Evolutionary conservation across 2,113 vertebrate species (phyloP), one percentile per base, ranked within the genome.

Genomic region (Etheostoma cragini): DNA sequence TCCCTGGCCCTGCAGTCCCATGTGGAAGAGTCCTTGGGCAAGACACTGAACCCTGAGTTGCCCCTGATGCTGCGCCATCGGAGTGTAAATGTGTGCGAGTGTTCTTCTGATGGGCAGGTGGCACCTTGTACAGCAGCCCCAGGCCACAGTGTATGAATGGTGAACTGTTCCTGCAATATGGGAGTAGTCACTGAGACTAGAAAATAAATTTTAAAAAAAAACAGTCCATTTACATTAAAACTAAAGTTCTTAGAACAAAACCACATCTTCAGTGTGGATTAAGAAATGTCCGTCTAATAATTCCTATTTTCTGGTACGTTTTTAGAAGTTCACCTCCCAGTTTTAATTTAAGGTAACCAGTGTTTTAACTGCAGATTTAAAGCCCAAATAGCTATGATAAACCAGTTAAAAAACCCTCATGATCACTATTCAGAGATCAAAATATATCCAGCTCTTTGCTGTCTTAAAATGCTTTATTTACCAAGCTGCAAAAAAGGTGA

Each of bases 221-320:
- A n/a, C 26, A 30, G 26, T 30, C 26, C 26, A 30, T 30, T 30
- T 30, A 30, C 26, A 30, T 30, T 30, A 2, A 50, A 73, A 81
- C 64, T 38, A 83, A 38, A 60, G 66, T 60, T 52, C 53, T 66
- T 57, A 62, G 16, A 72, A 17, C 24, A 63, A 76, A 73, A 74
- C 49, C 53, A 65, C 65, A 71, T 54, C 15, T 53, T 47, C 58
- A 15, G 3, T 22, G 57, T 50, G 12, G 58, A 58, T 60, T 46
- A 26, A 46, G 61, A 69, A 50, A 30, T 30, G 35, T 56, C 52
- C 50, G 64, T 6, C 47, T 13, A 64, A 38, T 16, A 63, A 72
- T 42, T 14, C 54, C 3, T 8, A 7, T 47, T 49, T 57, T 56
- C 60, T 35, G 35, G 19, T 38, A 4, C 21, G 19, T 11, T 15